Percentiles rank a stretch among this genome's conserved stretches.
These are phyloP conservation scores for Luperina nickerlii DNA, from an alignment of 2,888 invertebrate genomes.

Conservation along the genomic window DNA sequence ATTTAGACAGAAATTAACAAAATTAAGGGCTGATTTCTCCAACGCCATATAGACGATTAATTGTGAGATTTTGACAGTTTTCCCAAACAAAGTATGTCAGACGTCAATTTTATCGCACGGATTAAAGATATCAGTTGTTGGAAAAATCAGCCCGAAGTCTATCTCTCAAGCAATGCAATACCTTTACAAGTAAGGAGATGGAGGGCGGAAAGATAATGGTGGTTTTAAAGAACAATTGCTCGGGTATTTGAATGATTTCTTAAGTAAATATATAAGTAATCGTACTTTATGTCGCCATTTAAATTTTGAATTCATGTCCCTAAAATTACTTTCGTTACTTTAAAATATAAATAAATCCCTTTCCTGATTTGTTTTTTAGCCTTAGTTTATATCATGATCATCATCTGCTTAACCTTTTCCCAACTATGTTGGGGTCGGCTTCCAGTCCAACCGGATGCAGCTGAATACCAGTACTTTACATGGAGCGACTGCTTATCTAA, in stretches of 20 bases:
- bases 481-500: too few relatives aligned
- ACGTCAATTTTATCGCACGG: neutral
- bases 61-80: neutral
- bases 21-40: neutral
- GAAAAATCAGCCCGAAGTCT: neutral
- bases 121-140: neutral
- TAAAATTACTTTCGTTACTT: neutral
- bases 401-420: too few relatives aligned
- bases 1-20: neutral
- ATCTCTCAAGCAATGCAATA: neutral
- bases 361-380: neutral
- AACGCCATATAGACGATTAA: neutral
- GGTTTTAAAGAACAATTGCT: neutral
- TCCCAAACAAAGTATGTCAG: neutral
- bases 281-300: neutral
- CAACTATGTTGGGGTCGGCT: too few relatives aligned
- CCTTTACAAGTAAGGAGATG: neutral
- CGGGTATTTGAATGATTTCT: neutral
- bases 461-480: too few relatives aligned
- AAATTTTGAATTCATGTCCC: neutral
- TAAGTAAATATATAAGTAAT: neutral
- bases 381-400: neutral
- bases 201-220: neutral
- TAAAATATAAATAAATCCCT: neutral
- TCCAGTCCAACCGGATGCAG: too few relatives aligned